Percentiles rank a stretch among this genome's conserved stretches.
Conservation (phyloP, 2,888 invertebrate species). For the Flexamia atlantica region DNA sequence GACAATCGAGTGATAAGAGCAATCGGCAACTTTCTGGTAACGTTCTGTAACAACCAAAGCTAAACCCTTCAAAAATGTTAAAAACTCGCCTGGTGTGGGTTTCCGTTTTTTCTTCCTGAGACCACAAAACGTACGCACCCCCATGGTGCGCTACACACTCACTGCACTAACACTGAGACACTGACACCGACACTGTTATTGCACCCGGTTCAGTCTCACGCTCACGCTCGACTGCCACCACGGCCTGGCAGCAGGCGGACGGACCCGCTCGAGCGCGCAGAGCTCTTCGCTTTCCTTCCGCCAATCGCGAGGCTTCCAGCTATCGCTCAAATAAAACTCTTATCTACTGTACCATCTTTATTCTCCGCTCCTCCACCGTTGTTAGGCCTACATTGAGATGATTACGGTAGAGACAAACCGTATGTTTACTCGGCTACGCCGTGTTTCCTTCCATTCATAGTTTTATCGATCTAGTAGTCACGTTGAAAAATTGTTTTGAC, state of each 20-base stretch:
- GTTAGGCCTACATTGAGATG: no score
- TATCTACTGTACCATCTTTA: not conserved
- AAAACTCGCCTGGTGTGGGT: conserved; percentile 6
- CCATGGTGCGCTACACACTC: not conserved
- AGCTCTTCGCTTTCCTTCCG: conserved; percentile 19
- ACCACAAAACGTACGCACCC: conserved; percentile 48
- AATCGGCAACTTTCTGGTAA: no score
- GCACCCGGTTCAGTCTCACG: not conserved
- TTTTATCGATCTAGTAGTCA: no score
- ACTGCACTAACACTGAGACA: not conserved
- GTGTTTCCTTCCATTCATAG: no score
- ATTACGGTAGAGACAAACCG: no score
- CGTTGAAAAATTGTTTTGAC: no score
- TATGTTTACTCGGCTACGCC: no score
- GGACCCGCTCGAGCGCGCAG: conserved; percentile 11
- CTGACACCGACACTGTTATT: not conserved
- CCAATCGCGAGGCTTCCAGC: conserved; percentile 14
- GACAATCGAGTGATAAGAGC: no score
- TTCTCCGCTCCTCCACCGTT: not conserved
- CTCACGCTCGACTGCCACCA: not conserved
- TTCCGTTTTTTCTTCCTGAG: conserved; percentile 40
- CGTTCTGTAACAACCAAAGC: no score
- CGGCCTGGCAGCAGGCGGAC: not conserved
- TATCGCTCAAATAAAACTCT: not conserved
- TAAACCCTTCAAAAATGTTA: no score